phyloP scores from a whole-genome alignment of 2,113 vertebrate species.

The Casuarius casuarius region DNA sequence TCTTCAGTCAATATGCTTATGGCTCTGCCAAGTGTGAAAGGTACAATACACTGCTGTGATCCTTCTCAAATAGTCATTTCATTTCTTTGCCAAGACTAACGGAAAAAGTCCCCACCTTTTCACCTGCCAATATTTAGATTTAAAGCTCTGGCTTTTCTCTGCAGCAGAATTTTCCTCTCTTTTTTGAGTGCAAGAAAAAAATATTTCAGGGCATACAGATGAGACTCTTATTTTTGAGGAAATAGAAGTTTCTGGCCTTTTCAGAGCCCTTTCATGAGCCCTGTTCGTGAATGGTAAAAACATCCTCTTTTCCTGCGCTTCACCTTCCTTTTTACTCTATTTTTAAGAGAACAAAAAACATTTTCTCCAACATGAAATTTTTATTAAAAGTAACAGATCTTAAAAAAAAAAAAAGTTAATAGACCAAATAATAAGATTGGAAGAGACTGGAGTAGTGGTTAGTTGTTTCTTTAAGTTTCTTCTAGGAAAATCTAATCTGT shows the following conservation, averaged over 20 bases:
- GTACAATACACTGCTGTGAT: neutral
- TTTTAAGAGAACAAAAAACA: neutral
- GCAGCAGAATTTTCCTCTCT: neutral
- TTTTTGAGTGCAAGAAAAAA: neutral
- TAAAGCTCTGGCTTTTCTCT: neutral
- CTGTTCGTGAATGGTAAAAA: neutral
- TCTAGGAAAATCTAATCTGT: neutral
- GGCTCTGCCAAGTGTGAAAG: neutral
- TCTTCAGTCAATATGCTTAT: neutral
- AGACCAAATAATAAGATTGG: neutral
- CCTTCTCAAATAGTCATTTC: neutral
- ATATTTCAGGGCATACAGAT: neutral
- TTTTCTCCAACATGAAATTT: neutral
- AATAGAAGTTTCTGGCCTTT: neutral
- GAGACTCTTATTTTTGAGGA: neutral
- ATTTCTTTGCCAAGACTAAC: slow-evolving; percentile 10
- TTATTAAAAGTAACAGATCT: neutral
- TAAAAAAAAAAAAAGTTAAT: neutral
- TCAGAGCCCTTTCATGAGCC: neutral
- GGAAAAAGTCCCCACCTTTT: neutral
- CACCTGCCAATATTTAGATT: neutral
- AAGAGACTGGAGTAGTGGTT: neutral
- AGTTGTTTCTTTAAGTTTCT: neutral
- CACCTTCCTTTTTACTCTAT: neutral
- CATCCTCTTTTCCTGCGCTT: neutral